phyloP scores from a whole-genome alignment of 2,797 vertebrate species.

The Diplodus sargus region DNA sequence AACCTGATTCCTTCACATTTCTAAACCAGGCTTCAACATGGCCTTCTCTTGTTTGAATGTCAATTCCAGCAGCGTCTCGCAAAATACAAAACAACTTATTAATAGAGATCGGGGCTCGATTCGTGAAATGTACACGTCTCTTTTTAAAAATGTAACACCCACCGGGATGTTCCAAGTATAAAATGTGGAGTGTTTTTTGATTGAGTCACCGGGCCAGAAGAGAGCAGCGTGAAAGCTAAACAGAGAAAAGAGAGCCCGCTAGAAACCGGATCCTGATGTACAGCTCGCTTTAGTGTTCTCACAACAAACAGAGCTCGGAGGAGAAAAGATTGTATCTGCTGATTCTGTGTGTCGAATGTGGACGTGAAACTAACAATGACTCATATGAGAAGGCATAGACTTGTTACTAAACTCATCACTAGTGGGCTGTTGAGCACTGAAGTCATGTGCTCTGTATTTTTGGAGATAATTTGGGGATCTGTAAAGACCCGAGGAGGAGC shows the following conservation, averaged over 20 bases:
- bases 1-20: background rate
- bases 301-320: too few species aligned
- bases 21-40: too few species aligned
- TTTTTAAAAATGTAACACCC: background rate
- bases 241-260: background rate
- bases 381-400: too few species aligned
- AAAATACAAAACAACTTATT: background rate
- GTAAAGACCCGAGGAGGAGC: background rate
- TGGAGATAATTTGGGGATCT: background rate
- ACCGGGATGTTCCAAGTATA: background rate
- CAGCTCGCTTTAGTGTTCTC: too few species aligned
- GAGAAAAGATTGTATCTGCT: too few species aligned
- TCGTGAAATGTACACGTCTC: background rate
- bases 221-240: conserved; percentile 3
- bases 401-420: background rate
- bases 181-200: background rate
- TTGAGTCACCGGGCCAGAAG: conserved; percentile 20
- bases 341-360: too few species aligned
- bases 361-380: background rate
- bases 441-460: background rate
- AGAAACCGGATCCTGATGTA: background rate
- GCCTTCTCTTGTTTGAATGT: too few species aligned
- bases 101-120: background rate
- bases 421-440: too few species aligned
- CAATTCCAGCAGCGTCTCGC: background rate